Base-by-base conservation (phyloP, 1,140 invertebrate genomes). In the Trinorchestia longiramus region DNA sequence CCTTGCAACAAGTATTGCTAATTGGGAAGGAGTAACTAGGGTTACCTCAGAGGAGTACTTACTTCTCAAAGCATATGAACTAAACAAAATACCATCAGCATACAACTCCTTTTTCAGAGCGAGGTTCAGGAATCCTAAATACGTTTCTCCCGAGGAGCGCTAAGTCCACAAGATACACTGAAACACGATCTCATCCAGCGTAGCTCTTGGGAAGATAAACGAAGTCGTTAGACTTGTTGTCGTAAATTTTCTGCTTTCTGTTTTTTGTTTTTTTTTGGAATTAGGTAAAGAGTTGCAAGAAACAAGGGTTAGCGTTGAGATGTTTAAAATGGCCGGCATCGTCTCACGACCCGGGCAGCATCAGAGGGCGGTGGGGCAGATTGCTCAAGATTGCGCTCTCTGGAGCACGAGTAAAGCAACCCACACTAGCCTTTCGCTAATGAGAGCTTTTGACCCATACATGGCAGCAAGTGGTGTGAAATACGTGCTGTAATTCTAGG, bases 391-490 rank as follows among this genome's bases (percentile, higher is more conserved):
- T 90, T 90, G 88, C 41, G 88, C n/a, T 41, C 88, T 90, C 88
- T 4, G 43, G 88, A 42, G 43, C 23, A 90, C 41, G 88, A 41
- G 41, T 42, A 42, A 8, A 11, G 92, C 44, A 45, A 47, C 92
- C 41, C 92, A 47, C 44, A 43, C 44, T 53, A 6, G 44, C 8
- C 44, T 43, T 43, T 45, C 92, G 40, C 92, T 94, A 94, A 94
- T 94, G 92, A 94, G 92, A 45, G 92, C 92, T 44, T 94, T 44
- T 17, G 43, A 94, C 17, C 92, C 92, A 8, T 94, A 94, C 92
- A 45, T 47, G 92, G 92, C 44, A 44, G 47, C 43, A 94, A 47
- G 43, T n/a, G 43, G 43, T 45, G 44, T 19, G 47, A n/a, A n/a
- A 40, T 43, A 94, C 43, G 6, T 94, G 43, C 92, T 40, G 92